Percentiles rank a stretch among this genome's conserved stretches.
phyloP scores from a whole-genome alignment of 2,113 vertebrate species.

The Corythornis cristatus region DNA sequence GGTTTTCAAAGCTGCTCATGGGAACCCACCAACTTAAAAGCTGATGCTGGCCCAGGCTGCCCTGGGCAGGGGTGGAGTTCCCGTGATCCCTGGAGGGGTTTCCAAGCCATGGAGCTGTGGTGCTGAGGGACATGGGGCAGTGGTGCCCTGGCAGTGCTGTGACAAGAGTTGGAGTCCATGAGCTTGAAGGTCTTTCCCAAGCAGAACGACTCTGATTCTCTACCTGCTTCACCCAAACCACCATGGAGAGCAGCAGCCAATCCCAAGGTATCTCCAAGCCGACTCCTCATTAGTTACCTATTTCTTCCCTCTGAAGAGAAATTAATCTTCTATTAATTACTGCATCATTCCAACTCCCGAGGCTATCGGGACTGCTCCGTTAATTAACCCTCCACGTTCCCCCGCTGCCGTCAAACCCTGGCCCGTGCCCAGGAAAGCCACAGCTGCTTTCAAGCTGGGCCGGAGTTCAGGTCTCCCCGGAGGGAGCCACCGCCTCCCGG shows the following conservation, averaged over 20 bases:
- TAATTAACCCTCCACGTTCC: not conserved
- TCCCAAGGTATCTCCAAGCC: not conserved
- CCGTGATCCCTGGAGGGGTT: not conserved
- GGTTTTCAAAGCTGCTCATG: not conserved
- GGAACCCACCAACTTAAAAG: not conserved
- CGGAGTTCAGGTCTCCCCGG: not conserved
- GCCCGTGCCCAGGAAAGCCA: not conserved
- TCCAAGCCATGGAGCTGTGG: not conserved
- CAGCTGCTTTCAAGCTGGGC: not conserved
- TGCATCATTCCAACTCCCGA: not conserved
- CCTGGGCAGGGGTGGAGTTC: not conserved
- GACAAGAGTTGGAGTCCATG: not conserved
- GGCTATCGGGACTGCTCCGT: not conserved
- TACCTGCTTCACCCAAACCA: not conserved
- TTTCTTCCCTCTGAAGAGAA: not conserved
- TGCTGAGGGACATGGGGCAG: not conserved
- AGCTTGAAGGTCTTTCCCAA: not conserved
- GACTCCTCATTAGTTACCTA: not conserved
- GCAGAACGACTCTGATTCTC: not conserved
- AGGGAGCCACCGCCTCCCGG: rapidly evolving
- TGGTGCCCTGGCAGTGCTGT: not conserved
- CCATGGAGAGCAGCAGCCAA: not conserved
- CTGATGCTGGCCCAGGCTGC: not conserved
- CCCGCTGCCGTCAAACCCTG: rapidly evolving
- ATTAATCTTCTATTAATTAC: slow-evolving; percentile 5